A percentile compares a stretch with the other conserved stretches of the same genome.
phyloP scores from a whole-genome alignment of 2,888 invertebrate genomes.

The Adela reaumurella region DNA sequence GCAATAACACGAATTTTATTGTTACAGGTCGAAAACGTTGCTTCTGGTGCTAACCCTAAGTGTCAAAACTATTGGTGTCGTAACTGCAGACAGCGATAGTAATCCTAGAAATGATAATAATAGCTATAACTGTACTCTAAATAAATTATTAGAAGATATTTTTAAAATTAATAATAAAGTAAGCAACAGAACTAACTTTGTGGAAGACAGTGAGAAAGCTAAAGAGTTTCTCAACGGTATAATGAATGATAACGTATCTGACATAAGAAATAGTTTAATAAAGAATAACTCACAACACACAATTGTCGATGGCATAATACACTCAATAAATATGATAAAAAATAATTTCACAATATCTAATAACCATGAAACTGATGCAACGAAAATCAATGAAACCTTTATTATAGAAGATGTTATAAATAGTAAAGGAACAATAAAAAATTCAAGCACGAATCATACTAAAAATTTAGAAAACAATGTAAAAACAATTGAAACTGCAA shows the following conservation, averaged over 20 bases:
- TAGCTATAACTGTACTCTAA: conserved; percentile 29
- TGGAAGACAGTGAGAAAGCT: conserved; percentile 48
- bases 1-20: conserved; percentile 15
- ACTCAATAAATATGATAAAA: conserved; percentile 42
- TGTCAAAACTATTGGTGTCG: background rate
- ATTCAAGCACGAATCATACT: too few relatives aligned
- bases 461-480: too few relatives aligned
- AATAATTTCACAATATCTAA: conserved; percentile 27
- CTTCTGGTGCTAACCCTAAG: too few relatives aligned
- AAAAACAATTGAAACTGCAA: conserved; percentile 6
- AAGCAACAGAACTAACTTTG: conserved; percentile 16
- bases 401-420: conserved; percentile 32
- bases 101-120: conserved; percentile 4
- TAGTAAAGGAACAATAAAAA: conserved; percentile 8
- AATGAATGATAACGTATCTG: conserved; percentile 37
- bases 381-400: conserved; percentile 36
- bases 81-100: background rate
- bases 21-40: conserved; percentile 7
- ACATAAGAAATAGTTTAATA: conserved; percentile 17
- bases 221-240: conserved; percentile 51
- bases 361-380: conserved; percentile 17
- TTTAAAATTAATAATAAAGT: conserved; percentile 35
- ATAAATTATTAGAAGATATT: conserved; percentile 43
- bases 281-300: conserved; percentile 27
- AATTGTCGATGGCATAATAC: conserved; percentile 38